These are phyloP conservation scores for Harpegnathos saltator DNA, from an alignment of 1,140 invertebrate genomes.

Conservation along the genomic window DNA sequence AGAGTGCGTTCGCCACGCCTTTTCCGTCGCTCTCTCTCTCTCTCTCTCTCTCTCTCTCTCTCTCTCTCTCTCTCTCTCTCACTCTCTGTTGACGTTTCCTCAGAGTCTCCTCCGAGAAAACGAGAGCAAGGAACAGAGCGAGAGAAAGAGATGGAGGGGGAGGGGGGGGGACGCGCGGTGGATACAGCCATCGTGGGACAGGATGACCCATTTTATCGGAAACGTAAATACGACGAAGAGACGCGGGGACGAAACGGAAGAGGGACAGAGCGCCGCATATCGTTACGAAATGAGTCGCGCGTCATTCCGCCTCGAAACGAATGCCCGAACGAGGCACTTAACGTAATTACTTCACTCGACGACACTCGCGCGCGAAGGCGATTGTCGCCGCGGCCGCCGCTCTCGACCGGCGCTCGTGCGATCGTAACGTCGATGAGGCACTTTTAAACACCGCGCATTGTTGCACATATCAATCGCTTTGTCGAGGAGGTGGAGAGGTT, in stretches of 20 bases:
- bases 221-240: conserved; percentile 37
- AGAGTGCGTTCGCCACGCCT: conserved; percentile 22
- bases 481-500: too few species aligned
- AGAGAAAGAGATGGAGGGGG: not conserved
- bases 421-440: conserved; percentile 16
- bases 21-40: too few species aligned
- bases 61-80: too few species aligned
- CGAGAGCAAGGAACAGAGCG: not conserved
- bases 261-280: conserved; percentile 37
- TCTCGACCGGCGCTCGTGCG: not conserved
- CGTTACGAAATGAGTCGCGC: conserved; percentile 55
- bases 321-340: conserved; percentile 52
- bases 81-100: conserved; percentile 48
- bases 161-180: not conserved
- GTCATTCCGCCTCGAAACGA: conserved; percentile 7
- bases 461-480: too few species aligned
- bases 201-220: conserved; percentile 61
- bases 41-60: too few species aligned
- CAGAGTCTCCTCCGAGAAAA: conserved; percentile 24
- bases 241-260: not conserved
- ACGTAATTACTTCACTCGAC: conserved; percentile 51
- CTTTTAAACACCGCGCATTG: conserved; percentile 23
- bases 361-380: conserved; percentile 5
- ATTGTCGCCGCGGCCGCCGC: conserved; percentile 29
- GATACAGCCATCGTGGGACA: conserved; percentile 14